Conservation (phyloP, 2,888 invertebrate species). For the Horisme vitalbata region DNA sequence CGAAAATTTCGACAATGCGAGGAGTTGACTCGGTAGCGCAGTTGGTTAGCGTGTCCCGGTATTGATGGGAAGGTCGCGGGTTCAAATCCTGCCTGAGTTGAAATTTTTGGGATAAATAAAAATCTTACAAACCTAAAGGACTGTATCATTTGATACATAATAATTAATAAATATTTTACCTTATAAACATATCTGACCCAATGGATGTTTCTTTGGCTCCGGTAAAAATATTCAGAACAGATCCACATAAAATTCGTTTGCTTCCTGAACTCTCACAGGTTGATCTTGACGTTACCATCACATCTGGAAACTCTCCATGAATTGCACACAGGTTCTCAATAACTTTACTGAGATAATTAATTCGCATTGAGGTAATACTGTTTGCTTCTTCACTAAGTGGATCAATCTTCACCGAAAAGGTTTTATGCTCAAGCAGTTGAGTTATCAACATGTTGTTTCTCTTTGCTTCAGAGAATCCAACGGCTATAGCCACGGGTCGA, state of each 20-base stretch:
- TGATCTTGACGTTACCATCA: slow-evolving; percentile 69
- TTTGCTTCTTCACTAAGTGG: slow-evolving; percentile 45
- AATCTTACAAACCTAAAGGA: too few relatives aligned
- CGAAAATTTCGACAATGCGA: too few relatives aligned
- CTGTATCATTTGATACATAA: too few relatives aligned
- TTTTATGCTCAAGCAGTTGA: slow-evolving; percentile 36
- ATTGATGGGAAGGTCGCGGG: too few relatives aligned
- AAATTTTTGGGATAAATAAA: too few relatives aligned
- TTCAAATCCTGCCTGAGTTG: too few relatives aligned
- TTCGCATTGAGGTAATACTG: slow-evolving; percentile 56
- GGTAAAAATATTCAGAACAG: slow-evolving; percentile 82
- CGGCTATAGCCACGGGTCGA: slow-evolving; percentile 53
- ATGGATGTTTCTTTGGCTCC: slow-evolving; percentile 76
- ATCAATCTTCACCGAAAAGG: slow-evolving; percentile 45
- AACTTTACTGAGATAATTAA: slow-evolving; percentile 54
- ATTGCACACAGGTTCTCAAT: slow-evolving; percentile 56
- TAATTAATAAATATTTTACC: slow-evolving; percentile 47
- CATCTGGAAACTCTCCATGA: slow-evolving; percentile 20
- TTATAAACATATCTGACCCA: slow-evolving; percentile 78
- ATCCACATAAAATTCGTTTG: slow-evolving; percentile 77
- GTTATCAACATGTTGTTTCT: slow-evolving; percentile 45
- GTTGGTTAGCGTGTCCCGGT: too few relatives aligned
- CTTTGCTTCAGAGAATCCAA: slow-evolving; percentile 50
- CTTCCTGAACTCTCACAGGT: slow-evolving; percentile 42
- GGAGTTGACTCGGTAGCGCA: too few relatives aligned